Evolutionary conservation across 53 echinoderm and acorn worm genomes (phyloP), one percentile per base, ranked within the genome.

Genomic region (Glandiceps talaboti): DNA sequence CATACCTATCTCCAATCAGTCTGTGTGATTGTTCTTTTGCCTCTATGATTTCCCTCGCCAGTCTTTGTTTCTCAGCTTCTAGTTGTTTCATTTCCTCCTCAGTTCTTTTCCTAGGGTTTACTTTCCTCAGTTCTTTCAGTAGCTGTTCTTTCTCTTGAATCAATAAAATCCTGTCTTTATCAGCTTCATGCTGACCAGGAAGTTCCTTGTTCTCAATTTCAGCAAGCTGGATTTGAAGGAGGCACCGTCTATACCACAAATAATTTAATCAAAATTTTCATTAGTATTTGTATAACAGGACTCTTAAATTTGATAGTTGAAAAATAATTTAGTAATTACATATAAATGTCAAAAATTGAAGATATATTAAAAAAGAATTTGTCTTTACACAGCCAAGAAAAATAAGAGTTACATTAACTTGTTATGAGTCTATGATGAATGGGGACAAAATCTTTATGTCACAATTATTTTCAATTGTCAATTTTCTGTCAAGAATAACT

Each of bases 131-230:
- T 73, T 92, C 92, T 33, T 80, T 85, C 0, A 92, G 83, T 25
- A 92, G 83, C 12, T 87, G 89, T 29, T 87, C 89, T 74, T 92
- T 92, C 73, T 92, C 92, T 76, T 89, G 80, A 32, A 27, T 29
- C 26, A 92, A 85, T 1, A 85, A 79, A 14, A 87, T 82, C 29
- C 87, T 75, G 29, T 89, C 84, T 74, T 85, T 89, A 33, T 89
- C 92, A 29, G 82, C 85, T 73, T 92, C 92, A 33, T 79, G 76
- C 73, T 89, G 81, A 29, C 78, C 31, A 1, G 85, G 73, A 30
- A 80, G 74, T 27, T 33, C 77, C 79, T 89, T 84, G n/a, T 74
- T 81, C 32, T 92, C 92, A 32, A 92, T 74, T 75, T 92, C 89
- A 29, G 87, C 81, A 74, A 87, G 80, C 76, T 89, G 83, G 32